These are phyloP conservation scores for Camponotus floridanus DNA, from an alignment of 1,140 invertebrate species.

Conservation along the genomic window DNA sequence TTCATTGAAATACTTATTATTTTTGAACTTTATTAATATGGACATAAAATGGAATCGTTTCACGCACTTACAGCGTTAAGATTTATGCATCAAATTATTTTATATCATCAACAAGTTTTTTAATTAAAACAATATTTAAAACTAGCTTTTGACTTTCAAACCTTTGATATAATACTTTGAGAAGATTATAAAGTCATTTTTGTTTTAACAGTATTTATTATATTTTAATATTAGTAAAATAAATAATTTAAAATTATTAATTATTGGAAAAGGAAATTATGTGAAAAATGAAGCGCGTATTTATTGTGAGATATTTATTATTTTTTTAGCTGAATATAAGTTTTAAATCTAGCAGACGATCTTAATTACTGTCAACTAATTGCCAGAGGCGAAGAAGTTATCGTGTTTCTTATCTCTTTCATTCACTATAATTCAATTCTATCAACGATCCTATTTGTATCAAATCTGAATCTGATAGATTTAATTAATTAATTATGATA, in stretches of 20 bases:
- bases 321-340: conserved; percentile 3
- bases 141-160: neutral
- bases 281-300: neutral
- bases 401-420: conserved; percentile 45
- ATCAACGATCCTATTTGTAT: conserved; percentile 17
- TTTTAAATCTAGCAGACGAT: conserved; percentile 33
- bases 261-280: neutral
- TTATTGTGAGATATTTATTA: neutral
- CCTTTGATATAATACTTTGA: neutral
- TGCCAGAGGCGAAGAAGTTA: conserved; percentile 33
- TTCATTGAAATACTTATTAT: conserved; percentile 35
- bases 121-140: conserved; percentile 15
- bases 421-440: conserved; percentile 3
- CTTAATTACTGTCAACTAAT: conserved; percentile 57
- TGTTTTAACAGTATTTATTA: neutral
- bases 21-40: conserved; percentile 57
- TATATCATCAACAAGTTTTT: conserved; percentile 2
- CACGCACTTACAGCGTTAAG: neutral
- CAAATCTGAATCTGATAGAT: conserved; percentile 3
- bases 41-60: conserved; percentile 8
- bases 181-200: conserved; percentile 14
- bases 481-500: conserved; percentile 48
- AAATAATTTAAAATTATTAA: conserved; percentile 24
- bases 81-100: conserved; percentile 25
- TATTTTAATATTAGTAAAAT: neutral